These are phyloP conservation scores for Menura novaehollandiae DNA, from an alignment of 2,113 vertebrate genomes.

Conservation along the genomic window DNA sequence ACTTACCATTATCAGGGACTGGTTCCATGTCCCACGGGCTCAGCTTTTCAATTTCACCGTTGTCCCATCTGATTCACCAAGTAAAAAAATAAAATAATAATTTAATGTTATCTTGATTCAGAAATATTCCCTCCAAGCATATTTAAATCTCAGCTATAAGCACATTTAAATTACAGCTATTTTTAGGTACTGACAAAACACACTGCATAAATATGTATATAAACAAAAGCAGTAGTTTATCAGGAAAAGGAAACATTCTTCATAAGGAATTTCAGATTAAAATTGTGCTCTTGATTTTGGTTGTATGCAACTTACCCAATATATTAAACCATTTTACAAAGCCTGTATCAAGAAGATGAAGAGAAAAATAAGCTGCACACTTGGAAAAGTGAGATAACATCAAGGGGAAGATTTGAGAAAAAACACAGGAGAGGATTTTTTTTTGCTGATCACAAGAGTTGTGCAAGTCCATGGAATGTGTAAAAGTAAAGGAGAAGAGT, in stretches of 20 bases:
- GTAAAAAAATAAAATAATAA: background rate
- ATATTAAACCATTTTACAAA: background rate
- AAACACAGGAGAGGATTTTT: background rate
- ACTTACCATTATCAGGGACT: conserved; percentile 90
- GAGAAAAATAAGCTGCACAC: background rate
- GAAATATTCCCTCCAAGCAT: background rate
- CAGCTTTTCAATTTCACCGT: conserved; percentile 91
- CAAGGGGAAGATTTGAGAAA: background rate
- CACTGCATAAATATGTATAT: background rate
- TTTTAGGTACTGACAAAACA: background rate
- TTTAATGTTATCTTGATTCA: background rate
- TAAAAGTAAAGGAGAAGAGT: background rate
- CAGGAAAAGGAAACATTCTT: background rate
- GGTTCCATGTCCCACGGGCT: conserved; percentile 97
- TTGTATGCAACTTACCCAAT: background rate
- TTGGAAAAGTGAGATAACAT: background rate
- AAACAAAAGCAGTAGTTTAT: background rate
- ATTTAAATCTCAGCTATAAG: background rate
- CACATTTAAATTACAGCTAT: background rate
- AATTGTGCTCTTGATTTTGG: background rate
- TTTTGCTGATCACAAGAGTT: background rate
- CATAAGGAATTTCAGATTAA: background rate
- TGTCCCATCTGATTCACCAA: conserved; percentile 87
- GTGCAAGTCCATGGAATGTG: background rate
- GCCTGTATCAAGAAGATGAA: background rate